Percentiles rank a stretch among this genome's conserved stretches.
These are phyloP conservation scores for Barypeithes pellucidus DNA, from an alignment of 2,888 invertebrate species.

Conservation along the genomic window DNA sequence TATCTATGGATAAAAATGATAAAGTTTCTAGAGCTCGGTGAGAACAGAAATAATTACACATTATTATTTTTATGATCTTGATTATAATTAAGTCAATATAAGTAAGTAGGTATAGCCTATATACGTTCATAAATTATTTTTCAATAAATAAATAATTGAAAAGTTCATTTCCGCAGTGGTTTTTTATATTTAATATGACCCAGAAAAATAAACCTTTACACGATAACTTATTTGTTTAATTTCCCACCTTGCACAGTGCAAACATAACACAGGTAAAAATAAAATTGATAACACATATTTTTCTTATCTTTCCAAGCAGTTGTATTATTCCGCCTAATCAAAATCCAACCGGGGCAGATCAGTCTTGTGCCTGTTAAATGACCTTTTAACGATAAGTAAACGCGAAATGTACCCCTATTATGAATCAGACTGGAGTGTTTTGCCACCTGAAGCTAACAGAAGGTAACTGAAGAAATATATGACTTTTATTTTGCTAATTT, in stretches of 20 bases:
- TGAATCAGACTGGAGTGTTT: slow-evolving; percentile 88
- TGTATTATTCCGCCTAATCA: slow-evolving; percentile 44
- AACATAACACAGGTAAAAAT: slow-evolving; percentile 47
- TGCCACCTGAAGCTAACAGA: slow-evolving; percentile 89
- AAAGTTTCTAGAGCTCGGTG: not conserved
- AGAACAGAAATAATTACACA: not conserved
- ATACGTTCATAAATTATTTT: not conserved
- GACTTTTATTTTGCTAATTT: not conserved
- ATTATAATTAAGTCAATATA: too few relatives aligned
- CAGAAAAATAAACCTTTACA: slow-evolving; percentile 8
- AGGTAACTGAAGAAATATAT: slow-evolving; percentile 73
- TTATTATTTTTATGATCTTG: too few relatives aligned
- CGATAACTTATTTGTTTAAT: slow-evolving; percentile 29
- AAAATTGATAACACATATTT: slow-evolving; percentile 43
- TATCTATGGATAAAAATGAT: not conserved
- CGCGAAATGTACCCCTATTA: slow-evolving; percentile 76
- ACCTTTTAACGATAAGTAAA: slow-evolving; percentile 19
- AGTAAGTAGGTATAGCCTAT: too few relatives aligned
- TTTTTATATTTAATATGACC: slow-evolving; percentile 6
- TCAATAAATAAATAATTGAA: not conserved
- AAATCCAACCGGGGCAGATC: slow-evolving; percentile 36
- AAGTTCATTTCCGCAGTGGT: not conserved
- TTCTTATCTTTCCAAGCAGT: slow-evolving; percentile 39
- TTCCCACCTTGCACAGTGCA: slow-evolving; percentile 39
- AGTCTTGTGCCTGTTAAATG: slow-evolving; percentile 27